Evolutionary conservation across 2,113 vertebrate species (phyloP), one percentile per base, ranked within the genome.

Genomic region (Pipa parva): DNA sequence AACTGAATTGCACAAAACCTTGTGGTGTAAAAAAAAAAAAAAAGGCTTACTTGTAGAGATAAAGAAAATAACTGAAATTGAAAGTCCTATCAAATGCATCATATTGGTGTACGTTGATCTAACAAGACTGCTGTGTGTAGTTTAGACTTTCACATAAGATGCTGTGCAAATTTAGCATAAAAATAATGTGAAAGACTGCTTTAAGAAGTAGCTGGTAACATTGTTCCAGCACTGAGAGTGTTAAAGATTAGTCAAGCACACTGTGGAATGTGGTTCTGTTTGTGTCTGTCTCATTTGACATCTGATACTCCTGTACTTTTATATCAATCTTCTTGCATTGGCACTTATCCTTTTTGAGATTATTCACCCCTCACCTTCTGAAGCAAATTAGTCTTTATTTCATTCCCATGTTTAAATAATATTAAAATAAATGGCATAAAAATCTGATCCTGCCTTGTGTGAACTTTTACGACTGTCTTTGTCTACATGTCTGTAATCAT

Each of bases 241-340:
- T 25, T 33, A 63, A 50, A 18, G 12, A 59, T 31, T 48, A 20
- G 7, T 21, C 11, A 21, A 15, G 15, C 25, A 22, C 26, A n/a
- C 17, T 13, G n/a, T 55, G 51, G 63, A 64, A 64, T 42, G 17
- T 55, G 13, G 15, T 2, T 52, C 18, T 49, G 45, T 27, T 62
- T 49, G 31, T 52, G 29, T 52, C 20, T 54, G 45, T 28, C 39
- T 42, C 8, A 11, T 13, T 49, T 49, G 46, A 49, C 31, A 45
- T 59, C 22, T 42, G 58, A 63, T 33, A 31, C 45, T 50, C 3
- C 15, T 46, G 17, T 6, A 46, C 29, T 31, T 49, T 26, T 46
- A 33, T 22, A 63, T 63, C 45, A 50, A 49, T 63, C 42, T 49
- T 45, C 59, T 46, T 48, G 15, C 25, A 50, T 20, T 33, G 28